Percentiles rank a stretch among this genome's conserved stretches.
Conservation (phyloP, 1,140 invertebrate genomes). For the Drosophila santomea region DNA sequence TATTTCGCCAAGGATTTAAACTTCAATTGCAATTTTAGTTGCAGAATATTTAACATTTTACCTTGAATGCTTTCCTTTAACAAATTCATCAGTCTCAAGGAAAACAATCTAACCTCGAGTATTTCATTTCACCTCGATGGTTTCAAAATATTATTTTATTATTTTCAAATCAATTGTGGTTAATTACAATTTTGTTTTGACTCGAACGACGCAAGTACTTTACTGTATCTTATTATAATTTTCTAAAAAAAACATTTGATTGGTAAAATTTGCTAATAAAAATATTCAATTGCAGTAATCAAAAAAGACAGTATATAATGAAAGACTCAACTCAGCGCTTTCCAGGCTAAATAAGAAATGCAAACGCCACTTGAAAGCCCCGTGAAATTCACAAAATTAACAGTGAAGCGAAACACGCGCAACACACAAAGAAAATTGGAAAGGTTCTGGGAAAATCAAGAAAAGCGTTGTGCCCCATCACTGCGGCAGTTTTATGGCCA, state of each 20-base stretch:
- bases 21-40: slow-evolving; percentile 21
- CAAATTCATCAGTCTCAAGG: not conserved
- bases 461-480: slow-evolving; percentile 60
- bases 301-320: slow-evolving; percentile 11
- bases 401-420: slow-evolving; percentile 1
- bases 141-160: too few relatives aligned
- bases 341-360: slow-evolving; percentile 34
- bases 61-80: not conserved
- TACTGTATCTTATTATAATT: too few relatives aligned
- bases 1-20: slow-evolving; percentile 12
- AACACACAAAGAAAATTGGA: slow-evolving; percentile 28
- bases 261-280: not conserved
- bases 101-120: too few relatives aligned
- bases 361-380: slow-evolving; percentile 37
- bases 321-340: slow-evolving; percentile 38
- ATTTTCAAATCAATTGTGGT: too few relatives aligned
- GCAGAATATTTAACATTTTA: not conserved
- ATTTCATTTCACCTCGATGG: too few relatives aligned
- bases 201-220: too few relatives aligned
- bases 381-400: slow-evolving; percentile 25
- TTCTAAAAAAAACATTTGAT: too few relatives aligned
- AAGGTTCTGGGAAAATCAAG: slow-evolving; percentile 17
- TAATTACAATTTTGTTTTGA: too few relatives aligned
- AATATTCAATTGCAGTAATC: not conserved
- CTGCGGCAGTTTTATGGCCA: slow-evolving; percentile 72